Base-by-base conservation (phyloP, 2,797 vertebrate species). In the Arnoldichthys spilopterus region DNA sequence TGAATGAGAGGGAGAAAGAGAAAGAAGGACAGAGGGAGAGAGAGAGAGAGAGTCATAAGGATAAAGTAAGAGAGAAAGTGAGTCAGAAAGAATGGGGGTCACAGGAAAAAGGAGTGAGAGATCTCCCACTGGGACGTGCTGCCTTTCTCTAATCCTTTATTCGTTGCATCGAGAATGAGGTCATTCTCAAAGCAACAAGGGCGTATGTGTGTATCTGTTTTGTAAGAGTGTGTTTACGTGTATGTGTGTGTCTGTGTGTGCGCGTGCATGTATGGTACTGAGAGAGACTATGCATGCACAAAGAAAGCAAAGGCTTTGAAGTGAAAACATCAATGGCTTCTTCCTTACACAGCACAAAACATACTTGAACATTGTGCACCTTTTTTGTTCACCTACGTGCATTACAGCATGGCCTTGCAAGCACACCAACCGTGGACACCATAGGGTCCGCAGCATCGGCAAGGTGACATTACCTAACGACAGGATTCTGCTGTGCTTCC, bases 391-490 rank as follows among this genome's bases (percentile, higher is more conserved):
- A 45, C 15, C 51, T 51, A 26, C 3, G 4, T 32, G 9, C 9
- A 5, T 74, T 72, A 43, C 34, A 40, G 28, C 13, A 69, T 8
- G 28, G 24, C 28, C 47, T 7, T 63, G 15, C 28, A 49, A n/a
- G 61, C 37, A 6, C 45, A 45, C 37, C 37, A 28, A 32, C 69
- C 54, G 43, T 28, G 67, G 64, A 61, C 18, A 68, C 40, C 12
- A 9, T 11, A 43, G 24, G 63, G 30, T 79, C 62, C 67, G 6
- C 76, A 74, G 84, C 64, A 1, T 4, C 2, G 63, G 72, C 87
- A 86, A 86, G 86, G 89, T 91, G 89, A 91, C 88, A 85, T 85
- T 87, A 67, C 43, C 64, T 81, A 84, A 84, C 54, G 80, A 63
- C 37, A 54, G 61, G 72, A 72, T 87, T 90, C 58, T 85, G 84